Conservation (phyloP, 2,113 vertebrate genomes). For the Camelus bactrianus region DNA sequence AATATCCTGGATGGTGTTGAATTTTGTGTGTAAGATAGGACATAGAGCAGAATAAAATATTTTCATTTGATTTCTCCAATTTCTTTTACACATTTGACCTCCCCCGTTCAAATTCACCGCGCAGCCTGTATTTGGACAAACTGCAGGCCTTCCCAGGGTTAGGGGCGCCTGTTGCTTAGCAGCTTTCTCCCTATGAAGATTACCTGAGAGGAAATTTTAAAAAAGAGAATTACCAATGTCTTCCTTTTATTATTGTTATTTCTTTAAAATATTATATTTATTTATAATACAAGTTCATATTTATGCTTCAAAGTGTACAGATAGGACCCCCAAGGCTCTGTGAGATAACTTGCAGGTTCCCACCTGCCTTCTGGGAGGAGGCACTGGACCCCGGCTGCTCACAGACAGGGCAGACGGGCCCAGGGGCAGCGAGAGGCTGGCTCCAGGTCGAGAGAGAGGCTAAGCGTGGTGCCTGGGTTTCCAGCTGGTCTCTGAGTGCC, state of each 20-base stretch:
- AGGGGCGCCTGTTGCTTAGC: accelerated
- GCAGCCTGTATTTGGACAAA: not conserved
- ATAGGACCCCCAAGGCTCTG: not conserved
- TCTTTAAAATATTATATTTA: not conserved
- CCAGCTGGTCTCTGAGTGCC: accelerated
- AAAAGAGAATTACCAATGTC: too few species aligned
- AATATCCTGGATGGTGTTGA: not conserved
- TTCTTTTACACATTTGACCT: not conserved
- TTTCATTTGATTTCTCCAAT: not conserved
- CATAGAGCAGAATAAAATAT: not conserved
- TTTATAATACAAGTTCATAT: too few species aligned
- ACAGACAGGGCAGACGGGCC: accelerated
- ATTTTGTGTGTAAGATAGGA: not conserved
- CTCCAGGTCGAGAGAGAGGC: not conserved
- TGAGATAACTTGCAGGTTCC: not conserved
- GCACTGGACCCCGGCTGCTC: accelerated
- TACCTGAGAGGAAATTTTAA: not conserved
- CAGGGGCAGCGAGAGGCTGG: accelerated
- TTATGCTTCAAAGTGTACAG: not conserved
- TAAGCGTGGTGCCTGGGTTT: accelerated
- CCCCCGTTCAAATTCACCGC: too few species aligned
- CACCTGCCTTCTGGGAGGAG: too few species aligned
- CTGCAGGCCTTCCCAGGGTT: too few species aligned
- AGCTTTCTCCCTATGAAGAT: not conserved
- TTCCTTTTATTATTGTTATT: not conserved